Percentiles rank a stretch among this genome's conserved stretches.
Evolutionary conservation across 2,113 vertebrate species (phyloP).

Genomic region (Machaerirhynchus nigripectus): DNA sequence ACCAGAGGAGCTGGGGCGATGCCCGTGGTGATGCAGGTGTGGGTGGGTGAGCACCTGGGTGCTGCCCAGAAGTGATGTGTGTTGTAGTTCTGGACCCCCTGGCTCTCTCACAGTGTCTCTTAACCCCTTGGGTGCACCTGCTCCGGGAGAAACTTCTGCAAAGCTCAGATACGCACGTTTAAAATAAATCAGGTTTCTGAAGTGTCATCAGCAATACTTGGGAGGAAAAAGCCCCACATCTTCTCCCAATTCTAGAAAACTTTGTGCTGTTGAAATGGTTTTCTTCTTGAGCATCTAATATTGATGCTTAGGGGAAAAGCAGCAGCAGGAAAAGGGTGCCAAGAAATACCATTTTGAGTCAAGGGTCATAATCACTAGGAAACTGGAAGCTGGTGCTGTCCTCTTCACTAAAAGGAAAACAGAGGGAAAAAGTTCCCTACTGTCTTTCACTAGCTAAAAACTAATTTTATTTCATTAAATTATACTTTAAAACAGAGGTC

Average conservation of each 20-base stretch:
- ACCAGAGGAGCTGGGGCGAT: accelerated
- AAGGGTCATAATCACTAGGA: background rate
- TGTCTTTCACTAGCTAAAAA: background rate
- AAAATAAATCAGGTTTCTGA: background rate
- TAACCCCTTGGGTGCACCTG: background rate
- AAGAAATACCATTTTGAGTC: background rate
- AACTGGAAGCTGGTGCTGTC: background rate
- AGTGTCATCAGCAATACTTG: background rate
- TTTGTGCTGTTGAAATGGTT: background rate
- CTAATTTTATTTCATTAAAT: background rate
- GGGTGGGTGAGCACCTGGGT: background rate
- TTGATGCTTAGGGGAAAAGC: background rate
- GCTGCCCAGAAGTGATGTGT: background rate
- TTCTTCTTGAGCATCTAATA: background rate
- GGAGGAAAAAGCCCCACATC: accelerated
- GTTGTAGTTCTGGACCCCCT: background rate
- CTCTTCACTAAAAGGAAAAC: background rate
- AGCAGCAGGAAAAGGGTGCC: background rate
- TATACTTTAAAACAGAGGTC: background rate
- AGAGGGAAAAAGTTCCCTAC: background rate
- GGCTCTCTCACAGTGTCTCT: background rate
- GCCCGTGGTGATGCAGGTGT: background rate
- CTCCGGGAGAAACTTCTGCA: background rate
- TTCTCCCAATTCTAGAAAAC: background rate
- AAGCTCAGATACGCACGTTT: background rate